Percentiles rank a stretch among this genome's conserved stretches.
phyloP scores from a whole-genome alignment of 2,888 invertebrate genomes.

The Drosophila pullipes region DNA sequence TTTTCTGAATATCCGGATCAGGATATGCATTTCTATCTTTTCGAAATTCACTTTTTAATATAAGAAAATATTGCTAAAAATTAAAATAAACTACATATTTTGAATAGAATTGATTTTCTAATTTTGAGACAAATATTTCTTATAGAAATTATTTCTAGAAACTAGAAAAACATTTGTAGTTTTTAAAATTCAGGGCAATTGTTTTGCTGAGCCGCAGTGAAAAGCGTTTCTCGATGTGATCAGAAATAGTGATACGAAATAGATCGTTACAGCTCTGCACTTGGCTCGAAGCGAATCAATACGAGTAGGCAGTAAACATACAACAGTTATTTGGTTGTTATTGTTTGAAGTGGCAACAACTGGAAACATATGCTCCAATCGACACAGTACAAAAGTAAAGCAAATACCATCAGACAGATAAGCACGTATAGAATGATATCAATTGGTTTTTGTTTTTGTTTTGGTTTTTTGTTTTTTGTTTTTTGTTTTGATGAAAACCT shows the following conservation, averaged over 20 bases:
- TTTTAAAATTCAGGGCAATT: neutral
- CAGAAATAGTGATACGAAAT: neutral
- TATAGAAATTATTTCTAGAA: neutral
- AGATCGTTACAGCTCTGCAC: too few species aligned
- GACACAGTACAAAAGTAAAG: neutral
- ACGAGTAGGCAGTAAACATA: neutral
- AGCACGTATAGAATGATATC: neutral
- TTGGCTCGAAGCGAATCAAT: too few species aligned
- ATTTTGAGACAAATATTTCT: too few species aligned
- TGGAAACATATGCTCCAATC: conserved; percentile 4
- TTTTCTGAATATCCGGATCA: neutral
- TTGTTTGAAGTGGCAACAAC: conserved; percentile 18
- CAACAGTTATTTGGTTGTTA: neutral
- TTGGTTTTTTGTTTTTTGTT: neutral
- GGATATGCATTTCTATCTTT: neutral
- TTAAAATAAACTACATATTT: neutral
- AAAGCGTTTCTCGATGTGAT: neutral
- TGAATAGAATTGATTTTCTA: neutral
- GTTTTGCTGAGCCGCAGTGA: neutral
- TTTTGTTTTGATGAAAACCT: neutral
- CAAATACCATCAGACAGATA: conserved; percentile 7
- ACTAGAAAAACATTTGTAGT: neutral
- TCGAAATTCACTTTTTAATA: neutral
- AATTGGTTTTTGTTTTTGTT: neutral
- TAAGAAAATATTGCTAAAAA: neutral